A percentile compares a stretch with the other conserved stretches of the same genome.
phyloP scores from a whole-genome alignment of 2,888 invertebrate genomes.

The Sturmia bella region DNA sequence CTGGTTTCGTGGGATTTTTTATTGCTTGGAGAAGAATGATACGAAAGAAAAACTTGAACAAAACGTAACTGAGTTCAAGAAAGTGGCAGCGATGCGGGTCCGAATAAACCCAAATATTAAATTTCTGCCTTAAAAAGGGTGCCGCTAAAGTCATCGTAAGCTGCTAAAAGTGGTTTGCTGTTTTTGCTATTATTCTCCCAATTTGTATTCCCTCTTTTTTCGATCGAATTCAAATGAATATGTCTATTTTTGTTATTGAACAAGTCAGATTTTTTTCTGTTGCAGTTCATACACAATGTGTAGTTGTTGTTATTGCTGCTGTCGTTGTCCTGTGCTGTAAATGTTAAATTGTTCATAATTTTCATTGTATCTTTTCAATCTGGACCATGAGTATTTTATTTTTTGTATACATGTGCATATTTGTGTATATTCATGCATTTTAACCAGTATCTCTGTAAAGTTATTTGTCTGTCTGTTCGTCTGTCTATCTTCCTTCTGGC shows the following conservation, averaged over 20 bases:
- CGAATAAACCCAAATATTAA: background rate
- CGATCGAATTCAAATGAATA: constrained; percentile 66
- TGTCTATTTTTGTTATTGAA: constrained; percentile 61
- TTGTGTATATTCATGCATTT: background rate
- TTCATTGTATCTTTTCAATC: constrained; percentile 67
- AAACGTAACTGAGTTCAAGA: too few species aligned
- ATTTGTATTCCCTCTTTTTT: constrained; percentile 12
- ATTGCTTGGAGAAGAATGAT: too few species aligned
- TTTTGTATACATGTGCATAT: background rate
- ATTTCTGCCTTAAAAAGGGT: constrained; percentile 4
- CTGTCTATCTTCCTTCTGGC: constrained; percentile 4
- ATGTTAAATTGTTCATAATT: constrained; percentile 70
- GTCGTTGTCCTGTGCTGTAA: constrained; percentile 49
- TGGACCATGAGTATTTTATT: constrained; percentile 30
- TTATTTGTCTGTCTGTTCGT: constrained; percentile 14
- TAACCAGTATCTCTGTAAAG: constrained; percentile 16
- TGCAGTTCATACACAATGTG: background rate
- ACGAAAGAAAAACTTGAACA: too few species aligned
- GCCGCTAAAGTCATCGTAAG: background rate
- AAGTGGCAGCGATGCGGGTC: background rate
- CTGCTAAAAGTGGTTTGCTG: background rate
- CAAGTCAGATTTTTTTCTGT: constrained; percentile 58
- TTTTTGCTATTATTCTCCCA: background rate
- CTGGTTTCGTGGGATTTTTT: too few species aligned
- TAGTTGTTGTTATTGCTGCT: constrained; percentile 7